Percentiles rank a stretch among this genome's conserved stretches.
Conservation (phyloP, 2,113 vertebrate species). For the Gorsachius goisagi region DNA sequence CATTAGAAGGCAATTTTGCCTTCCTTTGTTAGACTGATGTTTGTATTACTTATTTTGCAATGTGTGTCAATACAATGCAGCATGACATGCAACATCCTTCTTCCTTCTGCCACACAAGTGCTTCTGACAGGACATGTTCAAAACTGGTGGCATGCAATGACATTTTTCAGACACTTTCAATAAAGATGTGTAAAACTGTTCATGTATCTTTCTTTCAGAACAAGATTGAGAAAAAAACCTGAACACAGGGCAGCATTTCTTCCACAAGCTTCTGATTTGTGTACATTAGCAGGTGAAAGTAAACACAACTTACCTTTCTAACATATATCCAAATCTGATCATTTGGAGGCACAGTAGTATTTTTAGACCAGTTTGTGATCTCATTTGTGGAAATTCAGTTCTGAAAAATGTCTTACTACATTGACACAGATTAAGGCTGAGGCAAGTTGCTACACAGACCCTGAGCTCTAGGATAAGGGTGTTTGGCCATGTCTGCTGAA, state of each 20-base stretch:
- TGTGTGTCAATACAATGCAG: neutral
- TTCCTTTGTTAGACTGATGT: neutral
- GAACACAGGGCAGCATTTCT: neutral
- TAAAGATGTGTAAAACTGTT: neutral
- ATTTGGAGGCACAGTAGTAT: accelerated
- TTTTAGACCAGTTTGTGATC: neutral
- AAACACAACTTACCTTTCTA: neutral
- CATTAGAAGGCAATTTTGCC: neutral
- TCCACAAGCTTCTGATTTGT: neutral
- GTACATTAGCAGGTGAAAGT: neutral
- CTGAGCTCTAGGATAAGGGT: neutral
- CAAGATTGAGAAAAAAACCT: neutral
- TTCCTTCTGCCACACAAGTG: neutral
- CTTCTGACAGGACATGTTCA: neutral
- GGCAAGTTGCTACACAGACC: neutral
- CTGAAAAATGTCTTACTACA: neutral
- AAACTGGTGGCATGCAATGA: neutral
- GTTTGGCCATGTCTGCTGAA: neutral
- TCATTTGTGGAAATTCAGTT: neutral
- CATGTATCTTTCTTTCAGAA: neutral
- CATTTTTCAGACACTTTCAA: neutral
- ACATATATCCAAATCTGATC: neutral
- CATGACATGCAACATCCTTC: neutral
- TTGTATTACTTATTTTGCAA: neutral
- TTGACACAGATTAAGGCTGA: neutral